Conservation (phyloP, 1,140 invertebrate genomes). For the Pseudomyrmex gracilis region DNA sequence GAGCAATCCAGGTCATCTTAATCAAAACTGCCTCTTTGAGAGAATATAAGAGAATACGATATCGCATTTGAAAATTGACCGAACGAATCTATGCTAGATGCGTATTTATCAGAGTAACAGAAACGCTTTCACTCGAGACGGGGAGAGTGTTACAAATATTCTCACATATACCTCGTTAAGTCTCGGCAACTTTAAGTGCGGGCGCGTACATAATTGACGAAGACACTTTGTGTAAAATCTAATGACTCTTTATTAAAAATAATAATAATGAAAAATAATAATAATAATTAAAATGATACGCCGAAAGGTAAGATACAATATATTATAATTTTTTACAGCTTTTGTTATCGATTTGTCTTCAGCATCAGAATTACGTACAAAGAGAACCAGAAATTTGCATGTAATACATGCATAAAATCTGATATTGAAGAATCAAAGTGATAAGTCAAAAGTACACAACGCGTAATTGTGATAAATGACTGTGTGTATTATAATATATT, state of each 20-base stretch:
- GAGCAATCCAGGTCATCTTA: background rate
- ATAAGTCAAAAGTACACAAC: background rate
- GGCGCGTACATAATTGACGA: slow-evolving; percentile 46
- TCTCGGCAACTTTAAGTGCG: slow-evolving; percentile 31
- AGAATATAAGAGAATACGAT: background rate
- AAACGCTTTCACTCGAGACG: slow-evolving; percentile 54
- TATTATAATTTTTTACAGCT: background rate
- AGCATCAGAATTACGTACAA: background rate
- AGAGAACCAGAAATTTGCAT: background rate
- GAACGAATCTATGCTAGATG: background rate
- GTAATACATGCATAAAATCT: background rate
- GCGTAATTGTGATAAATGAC: background rate
- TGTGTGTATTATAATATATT: background rate
- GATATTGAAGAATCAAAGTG: background rate
- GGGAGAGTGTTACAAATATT: slow-evolving; percentile 54
- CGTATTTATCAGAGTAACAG: background rate
- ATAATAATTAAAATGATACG: background rate
- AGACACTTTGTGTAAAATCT: slow-evolving; percentile 14
- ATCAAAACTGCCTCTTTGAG: background rate
- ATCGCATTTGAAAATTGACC: background rate
- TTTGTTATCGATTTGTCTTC: background rate
- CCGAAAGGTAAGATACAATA: slow-evolving; percentile 47
- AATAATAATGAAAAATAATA: no score
- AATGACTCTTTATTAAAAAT: slow-evolving; percentile 22
- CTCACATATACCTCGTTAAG: slow-evolving; percentile 46